phyloP scores from a whole-genome alignment of 2,797 vertebrate genomes.

The Neostethus bicornis region DNA sequence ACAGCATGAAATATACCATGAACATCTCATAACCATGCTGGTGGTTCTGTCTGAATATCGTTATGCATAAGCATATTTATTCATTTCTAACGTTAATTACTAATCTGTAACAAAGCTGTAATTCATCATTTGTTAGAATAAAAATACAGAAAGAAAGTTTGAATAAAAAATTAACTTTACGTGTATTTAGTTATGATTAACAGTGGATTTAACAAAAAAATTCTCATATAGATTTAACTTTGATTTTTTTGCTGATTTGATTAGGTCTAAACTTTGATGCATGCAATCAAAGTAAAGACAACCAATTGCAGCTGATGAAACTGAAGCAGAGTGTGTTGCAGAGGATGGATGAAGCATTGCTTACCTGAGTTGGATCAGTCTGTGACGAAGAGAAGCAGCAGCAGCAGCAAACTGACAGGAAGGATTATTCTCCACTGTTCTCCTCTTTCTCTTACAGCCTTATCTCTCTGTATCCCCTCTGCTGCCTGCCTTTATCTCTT shows the following conservation, averaged over 20 bases:
- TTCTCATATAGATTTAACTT: not conserved
- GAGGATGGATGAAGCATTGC: constrained; percentile 49
- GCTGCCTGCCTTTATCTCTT: constrained; percentile 61
- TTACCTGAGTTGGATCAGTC: constrained; percentile 72
- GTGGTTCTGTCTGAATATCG: no score
- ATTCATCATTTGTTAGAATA: no score
- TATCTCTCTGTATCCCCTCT: constrained; percentile 61
- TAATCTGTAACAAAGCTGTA: no score
- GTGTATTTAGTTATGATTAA: no score
- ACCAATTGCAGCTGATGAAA: no score
- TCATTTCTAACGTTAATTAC: no score
- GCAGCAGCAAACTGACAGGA: constrained; percentile 36
- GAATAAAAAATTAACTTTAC: no score
- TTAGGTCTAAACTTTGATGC: constrained; percentile 4
- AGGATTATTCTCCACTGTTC: constrained; percentile 43
- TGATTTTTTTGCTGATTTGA: not conserved
- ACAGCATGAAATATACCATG: no score
- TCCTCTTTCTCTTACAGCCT: constrained; percentile 44
- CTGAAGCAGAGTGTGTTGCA: constrained; percentile 2
- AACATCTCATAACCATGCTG: no score
- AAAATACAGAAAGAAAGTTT: no score
- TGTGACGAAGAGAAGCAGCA: constrained; percentile 54
- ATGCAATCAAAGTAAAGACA: not conserved
- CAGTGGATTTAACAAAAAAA: no score
- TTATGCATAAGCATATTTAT: no score